Base-by-base conservation (phyloP, 37 sponge, comb jelly and placozoan species). In the Trichoplax adhaerens region DNA sequence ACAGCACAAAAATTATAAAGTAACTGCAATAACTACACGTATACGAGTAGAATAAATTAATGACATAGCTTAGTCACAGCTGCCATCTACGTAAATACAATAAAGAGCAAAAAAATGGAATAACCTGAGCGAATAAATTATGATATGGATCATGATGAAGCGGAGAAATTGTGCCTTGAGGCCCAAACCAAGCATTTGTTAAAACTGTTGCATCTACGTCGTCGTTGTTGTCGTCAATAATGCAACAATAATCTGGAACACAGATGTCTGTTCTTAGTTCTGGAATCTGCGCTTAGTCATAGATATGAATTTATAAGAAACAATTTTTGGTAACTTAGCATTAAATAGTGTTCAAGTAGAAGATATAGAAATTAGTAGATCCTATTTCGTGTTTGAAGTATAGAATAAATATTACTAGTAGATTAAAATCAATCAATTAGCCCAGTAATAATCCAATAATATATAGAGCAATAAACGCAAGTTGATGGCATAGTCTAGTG, bases 171-270 rank as follows among this genome's bases (percentile, higher is more conserved):
- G 98, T 95, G 29, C 89, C 92, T n/a, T 10, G 60, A 1, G 98
- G 98, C 59, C 98, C 98, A 85, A 95, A 85, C 98, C 98, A 95
- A 54, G 86, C 83, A 64, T 91, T 87, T 48, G 86, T 72, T 54
- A 76, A 29, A 29, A 29, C 29, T 29, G 29, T 29, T 29, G 29
- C 29, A 29, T 29, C 78, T 48, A 83, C 74, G 1, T 70, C 72
- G 47, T 12, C 48, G 48, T 68, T 74, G 54, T 69, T 72, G 7
- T 66, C 74, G 54, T 60, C 52, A 29, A 29, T 29, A 29, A 93
- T 56, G 58, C 68, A 83, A 65, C 88, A 91, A 70, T 95, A 95
- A 53, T 95, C 98, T 46, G 93, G 92, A 8, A 83, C 58, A 0
- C n/a, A 47, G 48, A 95, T 88, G 77, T 95, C 98, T 0, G 77